Evolutionary conservation across 2,888 invertebrate species (phyloP).

Genomic region (Rotaria macrura): DNA sequence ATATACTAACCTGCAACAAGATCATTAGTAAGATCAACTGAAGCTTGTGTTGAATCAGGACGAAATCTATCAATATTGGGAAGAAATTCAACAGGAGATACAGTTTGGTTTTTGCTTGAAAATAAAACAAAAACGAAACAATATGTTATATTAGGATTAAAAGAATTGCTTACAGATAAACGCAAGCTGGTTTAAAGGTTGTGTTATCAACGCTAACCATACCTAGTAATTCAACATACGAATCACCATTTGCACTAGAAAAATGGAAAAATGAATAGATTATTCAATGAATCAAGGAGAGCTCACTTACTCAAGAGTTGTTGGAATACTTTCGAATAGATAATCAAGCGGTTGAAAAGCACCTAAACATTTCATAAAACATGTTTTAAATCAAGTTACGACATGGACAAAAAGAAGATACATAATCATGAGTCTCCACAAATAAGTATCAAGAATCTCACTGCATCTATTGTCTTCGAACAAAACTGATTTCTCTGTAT

Average conservation of each 20-base stretch:
- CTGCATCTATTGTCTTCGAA: too few species aligned
- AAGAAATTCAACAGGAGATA: not conserved
- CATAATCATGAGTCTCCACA: too few species aligned
- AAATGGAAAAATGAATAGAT: slow-evolving; percentile 51
- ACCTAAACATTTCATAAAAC: not conserved
- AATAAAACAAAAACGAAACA: not conserved
- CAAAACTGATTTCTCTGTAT: too few species aligned
- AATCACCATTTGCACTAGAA: slow-evolving; percentile 76
- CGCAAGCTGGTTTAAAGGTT: slow-evolving; percentile 35
- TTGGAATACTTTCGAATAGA: not conserved
- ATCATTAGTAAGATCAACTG: slow-evolving; percentile 74
- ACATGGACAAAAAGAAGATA: too few species aligned
- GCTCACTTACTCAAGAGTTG: not conserved
- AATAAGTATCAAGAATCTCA: too few species aligned
- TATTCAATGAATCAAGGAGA: not conserved
- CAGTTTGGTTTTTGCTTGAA: not conserved
- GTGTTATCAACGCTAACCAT: slow-evolving; percentile 51
- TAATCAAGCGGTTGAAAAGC: not conserved
- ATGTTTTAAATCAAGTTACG: too few species aligned
- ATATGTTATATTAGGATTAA: too few species aligned
- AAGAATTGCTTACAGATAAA: not conserved
- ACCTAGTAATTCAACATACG: slow-evolving; percentile 81
- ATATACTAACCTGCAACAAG: slow-evolving; percentile 56
- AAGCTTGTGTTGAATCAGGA: slow-evolving; percentile 20
- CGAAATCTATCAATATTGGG: not conserved